phyloP scores from a whole-genome alignment of 2,888 invertebrate genomes.

The Hymenopus coronatus region DNA sequence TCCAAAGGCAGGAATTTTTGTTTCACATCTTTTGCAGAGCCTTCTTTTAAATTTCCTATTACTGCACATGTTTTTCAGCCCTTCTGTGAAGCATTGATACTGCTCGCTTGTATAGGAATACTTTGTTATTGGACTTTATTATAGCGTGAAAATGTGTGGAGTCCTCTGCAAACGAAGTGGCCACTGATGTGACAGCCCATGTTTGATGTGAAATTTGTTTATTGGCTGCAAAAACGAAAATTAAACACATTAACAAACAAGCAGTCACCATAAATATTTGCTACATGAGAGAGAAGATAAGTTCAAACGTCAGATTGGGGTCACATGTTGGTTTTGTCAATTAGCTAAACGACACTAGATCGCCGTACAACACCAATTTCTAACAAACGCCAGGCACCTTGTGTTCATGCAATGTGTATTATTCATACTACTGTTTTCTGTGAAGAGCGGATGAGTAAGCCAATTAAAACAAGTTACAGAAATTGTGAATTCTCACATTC shows the following conservation, averaged over 20 bases:
- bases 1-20: not conserved
- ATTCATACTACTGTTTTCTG: not conserved
- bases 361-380: not conserved
- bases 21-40: not conserved
- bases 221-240: not conserved
- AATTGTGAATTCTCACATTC: constrained; percentile 16
- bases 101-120: not conserved
- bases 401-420: not conserved
- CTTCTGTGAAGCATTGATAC: not conserved
- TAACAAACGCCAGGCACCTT: not conserved
- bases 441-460: not conserved
- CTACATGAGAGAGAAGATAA: not conserved
- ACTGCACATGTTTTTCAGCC: constrained; percentile 4
- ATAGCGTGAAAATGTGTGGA: not conserved
- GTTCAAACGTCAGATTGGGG: constrained; percentile 43
- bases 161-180: not conserved
- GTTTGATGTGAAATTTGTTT: not conserved
- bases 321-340: constrained; percentile 48
- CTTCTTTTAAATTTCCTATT: not conserved
- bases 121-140: not conserved
- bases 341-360: not conserved
- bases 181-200: not conserved
- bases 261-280: not conserved
- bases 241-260: not conserved
- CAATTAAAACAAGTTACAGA: not conserved